Base-by-base conservation (phyloP, 2,113 vertebrate genomes). In the Nanorana parkeri region DNA sequence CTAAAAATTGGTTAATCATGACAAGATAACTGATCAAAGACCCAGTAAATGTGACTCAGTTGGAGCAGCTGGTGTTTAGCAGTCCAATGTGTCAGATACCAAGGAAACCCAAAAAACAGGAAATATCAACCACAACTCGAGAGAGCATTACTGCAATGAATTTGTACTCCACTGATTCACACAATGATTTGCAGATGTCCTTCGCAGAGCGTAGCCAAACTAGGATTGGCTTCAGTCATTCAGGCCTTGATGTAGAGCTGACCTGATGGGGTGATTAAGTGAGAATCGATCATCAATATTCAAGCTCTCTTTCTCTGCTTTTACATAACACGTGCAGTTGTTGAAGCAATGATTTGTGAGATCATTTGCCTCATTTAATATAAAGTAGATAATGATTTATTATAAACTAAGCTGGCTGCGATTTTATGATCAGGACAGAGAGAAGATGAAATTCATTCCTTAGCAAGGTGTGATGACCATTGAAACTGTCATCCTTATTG, bases 41-140 rank as follows among this genome's bases (percentile, higher is more conserved):
- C 47, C 77, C 85, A 85, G 81, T 80, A 90, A 87, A 92, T 88
- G 80, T 87, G 87, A 92, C 84, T 91, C 90, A 89, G 84, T 87
- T 84, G 19, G 81, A 91, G 80, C 91, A 92, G 89, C 89, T 93
- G 88, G 90, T 85, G 85, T 91, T 93, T 88, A 89, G 84, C 75
- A 90, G 88, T 56, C 85, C 72, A 74, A 84, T 89, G 90, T 91
- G 86, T 85, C 84, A 91, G 90, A 89, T 90, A 91, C 93, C 90
- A 92, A 93, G 92, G 93, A 93, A 94, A 93, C 92, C 86, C 89
- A 89, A 85, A 92, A 93, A 94, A 94, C 94, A 94, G 93, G 93
- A 94, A 94, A 92, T 90, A 89, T 91, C 89, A 92, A 89, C 89
- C 60, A 5, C 88, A 88, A 85, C 87, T 90, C 71, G 41, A 87